Base-by-base conservation (phyloP, 2,113 vertebrate species). In the Dipodomys spectabilis region DNA sequence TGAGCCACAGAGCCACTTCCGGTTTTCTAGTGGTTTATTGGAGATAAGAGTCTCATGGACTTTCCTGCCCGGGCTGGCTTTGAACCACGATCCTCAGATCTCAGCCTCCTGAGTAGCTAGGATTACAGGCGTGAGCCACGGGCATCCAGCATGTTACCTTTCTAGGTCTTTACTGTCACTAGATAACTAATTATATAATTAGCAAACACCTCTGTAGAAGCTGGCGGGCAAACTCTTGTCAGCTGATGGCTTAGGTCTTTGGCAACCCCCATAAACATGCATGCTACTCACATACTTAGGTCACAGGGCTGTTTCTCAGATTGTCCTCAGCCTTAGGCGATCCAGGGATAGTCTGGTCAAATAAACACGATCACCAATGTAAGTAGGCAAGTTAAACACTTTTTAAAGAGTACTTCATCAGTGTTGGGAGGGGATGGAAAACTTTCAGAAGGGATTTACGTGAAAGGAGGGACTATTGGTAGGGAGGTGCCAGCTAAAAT, bases 131-230 rank as follows among this genome's bases (percentile, higher is more conserved):
- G 39, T 39, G 39, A 39, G 39, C 39, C 39, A 39, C 39, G 39
- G 39, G 39, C 39, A 39, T 39, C 39, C 39, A 81, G 39, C 64
- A 72, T 49, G 71, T 53, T 85, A 78, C 89, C 79, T 92, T 88
- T 83, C 62, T 44, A 44, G 75, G 27, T 84, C 78, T 92, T 71
- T 91, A 80, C 23, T 96, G 65, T 91, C 68, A n/a, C 67, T 95
- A 64, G 80, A 88, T 86, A 95, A 88, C 75, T 92, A 80, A 78
- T 83, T 95, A 90, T 67, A 80, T 82, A 95, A 94, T 96, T 94
- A 95, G 83, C 44, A 45, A 83, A 69, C 25, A 82, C 44, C 68
- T 94, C 22, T 77, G 53, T 72, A 32, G 85, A 95, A 92, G 78
- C 73, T 94, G 60, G 74, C 90, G 71, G 78, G 67, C 82, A 89